Conservation (phyloP, 2,888 invertebrate genomes). For the Monochamus alternatus region DNA sequence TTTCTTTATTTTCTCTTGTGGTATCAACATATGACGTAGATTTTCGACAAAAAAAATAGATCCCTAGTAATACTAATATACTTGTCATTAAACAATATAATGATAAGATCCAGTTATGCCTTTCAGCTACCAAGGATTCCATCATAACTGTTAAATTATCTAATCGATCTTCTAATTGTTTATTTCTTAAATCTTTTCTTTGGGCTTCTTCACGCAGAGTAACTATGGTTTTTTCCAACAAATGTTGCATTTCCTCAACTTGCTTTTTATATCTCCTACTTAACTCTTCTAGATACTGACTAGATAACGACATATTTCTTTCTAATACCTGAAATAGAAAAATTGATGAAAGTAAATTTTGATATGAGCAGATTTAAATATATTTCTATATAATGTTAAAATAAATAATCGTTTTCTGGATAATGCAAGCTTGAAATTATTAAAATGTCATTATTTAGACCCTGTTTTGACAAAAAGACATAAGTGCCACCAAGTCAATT, state of each 20-base stretch:
- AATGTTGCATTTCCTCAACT: slow-evolving; percentile 94
- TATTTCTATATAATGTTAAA: neutral
- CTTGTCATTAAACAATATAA: slow-evolving; percentile 74
- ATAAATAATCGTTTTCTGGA: too few species aligned
- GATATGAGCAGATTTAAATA: neutral
- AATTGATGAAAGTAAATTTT: neutral
- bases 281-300: slow-evolving; percentile 96
- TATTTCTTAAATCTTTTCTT: slow-evolving; percentile 82
- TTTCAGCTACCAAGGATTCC: slow-evolving; percentile 76
- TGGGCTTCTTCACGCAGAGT: slow-evolving; percentile 83
- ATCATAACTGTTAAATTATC: slow-evolving; percentile 77
- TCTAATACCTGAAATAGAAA: slow-evolving; percentile 82
- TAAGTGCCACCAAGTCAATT: too few species aligned
- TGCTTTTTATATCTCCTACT: slow-evolving; percentile 96
- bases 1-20: slow-evolving; percentile 53
- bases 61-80: slow-evolving; percentile 70
- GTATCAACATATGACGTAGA: slow-evolving; percentile 39
- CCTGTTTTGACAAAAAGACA: too few species aligned
- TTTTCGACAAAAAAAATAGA: slow-evolving; percentile 72
- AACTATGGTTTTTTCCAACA: slow-evolving; percentile 84
- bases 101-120: slow-evolving; percentile 78
- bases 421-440: neutral
- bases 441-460: too few species aligned
- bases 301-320: slow-evolving; percentile 96
- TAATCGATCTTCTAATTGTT: slow-evolving; percentile 77